Base-by-base conservation (phyloP, 2,888 invertebrate species). In the Stegana nigrithorax region DNA sequence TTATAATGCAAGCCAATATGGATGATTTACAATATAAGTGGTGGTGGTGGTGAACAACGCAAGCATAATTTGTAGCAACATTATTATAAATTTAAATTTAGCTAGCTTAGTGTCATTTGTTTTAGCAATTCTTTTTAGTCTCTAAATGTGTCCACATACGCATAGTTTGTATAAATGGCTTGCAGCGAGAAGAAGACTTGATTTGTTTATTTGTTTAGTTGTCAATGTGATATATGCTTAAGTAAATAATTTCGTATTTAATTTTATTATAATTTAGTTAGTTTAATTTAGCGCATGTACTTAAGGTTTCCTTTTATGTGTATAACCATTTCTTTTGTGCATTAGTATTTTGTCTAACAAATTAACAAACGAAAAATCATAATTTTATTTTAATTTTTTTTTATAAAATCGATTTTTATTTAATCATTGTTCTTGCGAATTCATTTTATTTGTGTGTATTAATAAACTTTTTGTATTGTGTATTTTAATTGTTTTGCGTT, bases 1-100 rank as follows among this genome's bases (percentile, higher is more conserved):
- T 83, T 66, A 83, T 82, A 71, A 82, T 82, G 82, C 82, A 82
- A 75, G 83, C 83, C 62, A 82, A 82, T 73, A 84, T 82, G 82
- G 83, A 82, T 70, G 82, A 82, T 68, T 75, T 82, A 79, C 84
- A 82, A 68, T 82, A 82, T 83, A 82, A 82, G 73, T 82, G 82
- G 82, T 82, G 82, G 82, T 82, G 82, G 82, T 82, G 82, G 82
- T 82, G 82, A 82, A 81, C 71, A 72, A 51, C n/a, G n/a, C 66
- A 63, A 17, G 21, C n/a, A 23, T 55, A 23, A 21, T 32, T 19
- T 32, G 12, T 53, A 29, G 21, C 17, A 39, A 4, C 5, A 8
- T 4, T 7, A 45, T 45, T 4, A 8, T 10, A 17, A 45, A 2
- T 29, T 51, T 29, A 27, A 51, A 5, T 29, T 51, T 17, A 51